phyloP scores from a whole-genome alignment of 2,888 invertebrate genomes.

The Oscheius sp. region DNA sequence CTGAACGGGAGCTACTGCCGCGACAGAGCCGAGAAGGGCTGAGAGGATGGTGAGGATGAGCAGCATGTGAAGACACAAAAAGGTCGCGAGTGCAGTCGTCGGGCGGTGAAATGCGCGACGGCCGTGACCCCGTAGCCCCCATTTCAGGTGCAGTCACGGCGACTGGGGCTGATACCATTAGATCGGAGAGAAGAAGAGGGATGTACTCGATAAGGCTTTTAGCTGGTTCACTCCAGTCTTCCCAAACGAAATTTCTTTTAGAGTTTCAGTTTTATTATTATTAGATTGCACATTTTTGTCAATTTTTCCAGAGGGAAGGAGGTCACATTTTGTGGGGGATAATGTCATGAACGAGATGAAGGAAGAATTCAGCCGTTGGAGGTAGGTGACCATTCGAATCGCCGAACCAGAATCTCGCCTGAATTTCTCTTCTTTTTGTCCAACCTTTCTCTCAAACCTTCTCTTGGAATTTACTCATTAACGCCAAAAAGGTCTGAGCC shows the following conservation, averaged over 20 bases:
- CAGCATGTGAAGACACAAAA: too few species aligned
- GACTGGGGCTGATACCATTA: too few species aligned
- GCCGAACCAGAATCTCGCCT: conserved; percentile 35
- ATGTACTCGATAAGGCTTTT: too few species aligned
- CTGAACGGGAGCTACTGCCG: conserved; percentile 34
- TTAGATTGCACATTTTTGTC: conserved; percentile 8
- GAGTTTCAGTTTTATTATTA: conserved; percentile 6
- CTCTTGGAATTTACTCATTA: conserved; percentile 34
- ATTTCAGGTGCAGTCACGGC: conserved; percentile 7
- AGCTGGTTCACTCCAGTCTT: background rate
- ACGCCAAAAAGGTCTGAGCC: conserved; percentile 54
- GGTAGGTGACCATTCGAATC: conserved; percentile 49
- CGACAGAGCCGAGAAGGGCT: conserved; percentile 1
- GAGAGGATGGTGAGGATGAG: conserved; percentile 5
- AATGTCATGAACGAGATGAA: conserved; percentile 45
- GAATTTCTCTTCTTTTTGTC: background rate
- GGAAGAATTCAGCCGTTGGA: conserved; percentile 53
- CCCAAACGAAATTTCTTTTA: background rate
- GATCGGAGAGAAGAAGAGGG: background rate
- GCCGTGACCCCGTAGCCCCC: conserved; percentile 26
- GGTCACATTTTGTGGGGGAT: conserved; percentile 42
- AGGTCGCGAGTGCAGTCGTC: conserved; percentile 20
- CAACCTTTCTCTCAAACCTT: background rate
- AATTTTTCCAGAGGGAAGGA: too few species aligned
- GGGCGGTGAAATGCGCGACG: conserved; percentile 23